Evolutionary conservation across 2,113 vertebrate genomes (phyloP).

Genomic region (Dromaius novaehollandiae): DNA sequence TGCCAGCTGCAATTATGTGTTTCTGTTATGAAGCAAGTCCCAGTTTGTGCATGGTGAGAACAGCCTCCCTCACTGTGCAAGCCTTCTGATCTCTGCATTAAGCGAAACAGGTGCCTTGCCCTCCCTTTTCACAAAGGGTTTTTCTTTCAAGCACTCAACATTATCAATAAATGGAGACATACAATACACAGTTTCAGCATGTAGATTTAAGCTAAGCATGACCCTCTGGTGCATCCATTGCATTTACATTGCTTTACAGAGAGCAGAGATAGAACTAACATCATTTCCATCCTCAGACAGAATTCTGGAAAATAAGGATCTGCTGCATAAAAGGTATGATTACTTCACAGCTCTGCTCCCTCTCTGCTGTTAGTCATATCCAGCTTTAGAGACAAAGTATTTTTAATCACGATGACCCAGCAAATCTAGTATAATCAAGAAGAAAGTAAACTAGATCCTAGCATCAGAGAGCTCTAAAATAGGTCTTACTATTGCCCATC

Average conservation of each 20-base stretch:
- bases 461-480: background rate
- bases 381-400: background rate
- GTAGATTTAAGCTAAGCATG: background rate
- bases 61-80: background rate
- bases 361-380: background rate
- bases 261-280: background rate
- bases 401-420: background rate
- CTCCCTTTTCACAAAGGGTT: background rate
- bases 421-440: background rate
- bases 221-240: background rate
- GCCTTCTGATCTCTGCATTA: background rate
- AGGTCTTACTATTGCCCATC: background rate
- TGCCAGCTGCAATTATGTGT: constrained; percentile 40
- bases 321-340: background rate
- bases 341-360: background rate
- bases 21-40: background rate
- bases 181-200: background rate
- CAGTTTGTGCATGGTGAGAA: background rate
- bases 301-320: background rate
- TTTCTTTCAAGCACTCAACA: background rate
- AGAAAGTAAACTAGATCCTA: background rate
- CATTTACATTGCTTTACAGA: background rate
- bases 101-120: background rate
- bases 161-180: background rate
- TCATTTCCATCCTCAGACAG: background rate